A percentile compares a stretch with the other conserved stretches of the same genome.
Evolutionary conservation across 2,113 vertebrate genomes (phyloP).

Genomic region (Anarrhichthys ocellatus): DNA sequence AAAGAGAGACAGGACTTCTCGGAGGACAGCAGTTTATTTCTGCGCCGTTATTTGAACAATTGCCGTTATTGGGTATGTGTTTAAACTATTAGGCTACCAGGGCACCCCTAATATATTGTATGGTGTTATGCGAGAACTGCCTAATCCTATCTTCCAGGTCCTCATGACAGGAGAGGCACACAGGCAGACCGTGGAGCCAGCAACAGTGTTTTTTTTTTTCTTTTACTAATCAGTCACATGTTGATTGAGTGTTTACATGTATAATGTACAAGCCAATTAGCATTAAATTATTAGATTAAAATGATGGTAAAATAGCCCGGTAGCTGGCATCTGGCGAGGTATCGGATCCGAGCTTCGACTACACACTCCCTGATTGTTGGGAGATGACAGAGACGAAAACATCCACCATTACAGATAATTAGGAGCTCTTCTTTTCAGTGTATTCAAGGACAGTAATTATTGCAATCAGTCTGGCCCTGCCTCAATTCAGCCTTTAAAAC

Average conservation of each 20-base stretch:
- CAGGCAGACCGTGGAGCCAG: background rate
- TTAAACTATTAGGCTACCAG: background rate
- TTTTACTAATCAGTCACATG: background rate
- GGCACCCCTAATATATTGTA: background rate
- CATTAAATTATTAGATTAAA: slow-evolving; percentile 12
- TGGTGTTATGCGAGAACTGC: background rate
- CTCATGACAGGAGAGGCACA: background rate
- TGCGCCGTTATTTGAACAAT: background rate
- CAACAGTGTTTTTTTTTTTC: background rate
- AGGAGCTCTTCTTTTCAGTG: slow-evolving; percentile 23
- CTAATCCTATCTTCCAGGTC: background rate
- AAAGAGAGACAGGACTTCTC: background rate
- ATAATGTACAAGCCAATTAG: background rate
- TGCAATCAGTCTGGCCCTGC: slow-evolving; percentile 36
- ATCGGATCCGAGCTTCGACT: slow-evolving; percentile 23
- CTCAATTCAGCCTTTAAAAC: slow-evolving; percentile 19
- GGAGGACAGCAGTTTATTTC: too few species aligned
- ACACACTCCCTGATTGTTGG: slow-evolving; percentile 1
- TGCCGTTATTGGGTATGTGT: background rate
- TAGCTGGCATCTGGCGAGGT: slow-evolving; percentile 16
- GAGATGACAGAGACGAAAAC: slow-evolving; percentile 30
- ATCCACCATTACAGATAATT: slow-evolving; percentile 39
- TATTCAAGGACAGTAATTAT: slow-evolving; percentile 27
- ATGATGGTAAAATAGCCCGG: background rate
- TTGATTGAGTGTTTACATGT: background rate